phyloP scores from a whole-genome alignment of 2,888 invertebrate species.

The Pterobdella sp. region DNA sequence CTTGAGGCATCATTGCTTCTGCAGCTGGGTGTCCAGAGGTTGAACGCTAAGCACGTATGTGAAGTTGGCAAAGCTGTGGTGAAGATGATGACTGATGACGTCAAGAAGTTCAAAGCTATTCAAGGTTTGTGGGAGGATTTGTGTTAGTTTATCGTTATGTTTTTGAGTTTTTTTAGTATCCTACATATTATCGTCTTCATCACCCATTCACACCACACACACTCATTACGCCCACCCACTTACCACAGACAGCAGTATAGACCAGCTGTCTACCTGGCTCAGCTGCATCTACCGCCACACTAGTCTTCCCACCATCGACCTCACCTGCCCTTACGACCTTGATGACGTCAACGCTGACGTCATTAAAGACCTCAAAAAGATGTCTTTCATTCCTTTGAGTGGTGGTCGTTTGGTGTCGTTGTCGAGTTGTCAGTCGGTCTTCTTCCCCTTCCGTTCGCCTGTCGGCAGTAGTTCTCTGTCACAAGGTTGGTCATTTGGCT shows the following conservation, averaged over 20 bases:
- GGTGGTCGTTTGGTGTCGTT: constrained; percentile 41
- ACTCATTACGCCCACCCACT: neutral
- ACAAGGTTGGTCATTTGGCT: too few species aligned
- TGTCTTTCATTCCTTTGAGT: constrained; percentile 45
- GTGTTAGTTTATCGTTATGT: neutral
- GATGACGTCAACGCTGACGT: constrained; percentile 33
- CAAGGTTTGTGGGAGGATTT: constrained; percentile 12
- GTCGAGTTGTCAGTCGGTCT: constrained; percentile 41
- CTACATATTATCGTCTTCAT: neutral
- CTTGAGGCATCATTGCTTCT: constrained; percentile 42
- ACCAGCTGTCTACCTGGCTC: constrained; percentile 43
- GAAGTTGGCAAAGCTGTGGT: constrained; percentile 41
- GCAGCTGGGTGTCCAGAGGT: constrained; percentile 45
- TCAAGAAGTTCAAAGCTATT: neutral
- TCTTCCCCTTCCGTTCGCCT: constrained; percentile 41
- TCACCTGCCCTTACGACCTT: constrained; percentile 19
- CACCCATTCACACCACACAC: neutral
- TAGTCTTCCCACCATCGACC: constrained; percentile 39
- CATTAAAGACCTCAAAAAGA: constrained; percentile 39
- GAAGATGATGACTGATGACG: constrained; percentile 14
- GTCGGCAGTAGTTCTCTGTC: too few species aligned
- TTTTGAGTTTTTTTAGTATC: constrained; percentile 5
- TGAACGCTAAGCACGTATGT: constrained; percentile 45
- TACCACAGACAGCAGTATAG: constrained; percentile 21
- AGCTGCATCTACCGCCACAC: constrained; percentile 47